Base-by-base conservation (phyloP, 2,888 invertebrate species). In the Molorchus minor region DNA sequence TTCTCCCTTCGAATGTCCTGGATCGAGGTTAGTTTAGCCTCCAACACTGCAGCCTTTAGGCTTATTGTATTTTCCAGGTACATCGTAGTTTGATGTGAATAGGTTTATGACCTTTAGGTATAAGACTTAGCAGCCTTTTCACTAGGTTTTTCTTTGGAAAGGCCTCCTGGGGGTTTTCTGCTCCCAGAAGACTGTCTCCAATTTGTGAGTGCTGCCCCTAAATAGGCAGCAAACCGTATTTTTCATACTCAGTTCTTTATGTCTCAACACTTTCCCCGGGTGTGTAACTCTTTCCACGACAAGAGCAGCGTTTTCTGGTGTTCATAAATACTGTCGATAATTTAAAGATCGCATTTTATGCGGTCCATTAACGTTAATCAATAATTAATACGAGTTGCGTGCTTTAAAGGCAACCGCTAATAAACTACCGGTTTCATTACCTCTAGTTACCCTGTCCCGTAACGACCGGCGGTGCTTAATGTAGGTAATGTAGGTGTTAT, bases 331-430 rank as follows among this genome's bases (percentile, higher is more conserved):
- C 58, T 41, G 58, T 52, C 65, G 65, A 71, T 71, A 71, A 70
- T 65, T 68, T 60, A 68, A 66, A 69, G 69, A 69, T 69, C 63
- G 65, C 65, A 62, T 70, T 70, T 64, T 59, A 61, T 64, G 56
- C 68, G 62, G 56, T 65, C 71, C 69, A 72, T 72, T 71, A 72
- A 65, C 71, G 70, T 71, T 68, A 71, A 72, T 72, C 72, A 72
- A 71, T 72, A 72, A 72, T 72, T 72, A 72, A 72, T 71, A 72
- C 68, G 59, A 64, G 64, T 70, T 72, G 71, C 71, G 69, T 71
- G 72, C 67, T 67, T 66, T 64, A 49, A 65, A 61, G 64, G 63
- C 68, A 64, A 43, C 67, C 61, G 56, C 54, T 64, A 71, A 71
- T 71, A 70, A 69, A 69, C 71, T 69, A 70, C 65, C 57, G 65